Percentiles rank a stretch among this genome's conserved stretches.
Conservation (phyloP, 2,797 vertebrate species). For the Macroramphosus scolopax region DNA sequence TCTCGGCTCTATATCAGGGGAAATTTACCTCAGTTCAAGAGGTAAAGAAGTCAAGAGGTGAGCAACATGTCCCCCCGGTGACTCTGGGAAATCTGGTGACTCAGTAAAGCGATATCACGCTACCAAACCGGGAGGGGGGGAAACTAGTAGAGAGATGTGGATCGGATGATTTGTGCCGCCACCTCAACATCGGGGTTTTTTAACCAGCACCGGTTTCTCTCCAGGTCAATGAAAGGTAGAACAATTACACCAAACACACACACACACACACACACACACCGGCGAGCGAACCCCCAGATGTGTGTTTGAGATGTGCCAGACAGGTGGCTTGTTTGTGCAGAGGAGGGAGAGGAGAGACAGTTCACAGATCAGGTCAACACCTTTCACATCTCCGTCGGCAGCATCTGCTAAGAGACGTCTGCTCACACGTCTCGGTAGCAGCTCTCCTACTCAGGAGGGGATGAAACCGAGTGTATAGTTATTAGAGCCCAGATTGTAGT, state of each 20-base stretch:
- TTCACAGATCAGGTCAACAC: slow-evolving; percentile 48
- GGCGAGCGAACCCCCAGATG: too few species aligned
- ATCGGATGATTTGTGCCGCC: slow-evolving; percentile 48
- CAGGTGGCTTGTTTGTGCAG: slow-evolving; percentile 39
- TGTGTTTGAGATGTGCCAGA: slow-evolving; percentile 45
- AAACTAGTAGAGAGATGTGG: slow-evolving; percentile 18
- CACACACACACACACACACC: neutral
- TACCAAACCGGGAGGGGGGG: slow-evolving; percentile 47
- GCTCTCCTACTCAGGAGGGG: too few species aligned
- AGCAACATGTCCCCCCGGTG: slow-evolving; percentile 66
- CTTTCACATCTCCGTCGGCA: slow-evolving; percentile 48
- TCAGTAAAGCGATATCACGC: slow-evolving; percentile 76
- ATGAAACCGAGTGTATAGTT: too few species aligned
- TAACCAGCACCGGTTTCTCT: slow-evolving; percentile 37
- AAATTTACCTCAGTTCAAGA: slow-evolving; percentile 72
- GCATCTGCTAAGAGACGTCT: slow-evolving; percentile 28
- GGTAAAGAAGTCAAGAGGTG: slow-evolving; percentile 79
- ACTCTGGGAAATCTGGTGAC: slow-evolving; percentile 80
- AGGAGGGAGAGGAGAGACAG: slow-evolving; percentile 30
- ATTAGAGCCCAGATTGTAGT: too few species aligned
- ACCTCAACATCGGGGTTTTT: slow-evolving; percentile 56
- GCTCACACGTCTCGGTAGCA: slow-evolving; percentile 11
- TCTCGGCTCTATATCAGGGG: slow-evolving; percentile 48
- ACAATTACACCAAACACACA: slow-evolving; percentile 30
- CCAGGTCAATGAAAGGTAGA: slow-evolving; percentile 54